These are phyloP conservation scores for Abramis brama DNA, from an alignment of 2,113 vertebrate species.

Conservation along the genomic window DNA sequence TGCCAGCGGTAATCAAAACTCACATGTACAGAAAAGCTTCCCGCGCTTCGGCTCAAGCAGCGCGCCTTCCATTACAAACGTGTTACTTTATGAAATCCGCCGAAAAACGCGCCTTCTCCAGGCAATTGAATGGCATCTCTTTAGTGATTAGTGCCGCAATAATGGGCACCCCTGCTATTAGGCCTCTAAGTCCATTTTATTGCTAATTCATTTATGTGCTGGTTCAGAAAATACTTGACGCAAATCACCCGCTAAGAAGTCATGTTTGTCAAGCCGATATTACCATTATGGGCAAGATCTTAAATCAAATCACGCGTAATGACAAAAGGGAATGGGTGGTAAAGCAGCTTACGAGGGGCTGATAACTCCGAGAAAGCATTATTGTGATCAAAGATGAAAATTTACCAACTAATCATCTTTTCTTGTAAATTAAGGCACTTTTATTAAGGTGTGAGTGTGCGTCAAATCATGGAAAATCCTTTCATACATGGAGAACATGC, in stretches of 20 bases:
- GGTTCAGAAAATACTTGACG: conserved; percentile 94
- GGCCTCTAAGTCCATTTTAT: conserved; percentile 95
- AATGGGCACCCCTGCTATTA: conserved; percentile 96
- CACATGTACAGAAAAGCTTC: conserved; percentile 94
- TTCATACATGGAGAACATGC: background rate
- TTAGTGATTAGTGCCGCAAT: conserved; percentile 98
- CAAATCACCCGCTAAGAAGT: conserved; percentile 96
- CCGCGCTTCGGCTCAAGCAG: conserved; percentile 94
- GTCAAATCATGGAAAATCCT: background rate
- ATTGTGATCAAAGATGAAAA: conserved; percentile 73
- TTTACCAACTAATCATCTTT: conserved; percentile 76
- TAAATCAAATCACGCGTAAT: conserved; percentile 87
- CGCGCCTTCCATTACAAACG: conserved; percentile 98
- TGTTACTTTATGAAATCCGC: conserved; percentile 95
- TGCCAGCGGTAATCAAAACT: conserved; percentile 99
- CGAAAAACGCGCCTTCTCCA: conserved; percentile 98
- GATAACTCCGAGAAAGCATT: conserved; percentile 72
- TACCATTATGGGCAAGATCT: conserved; percentile 91
- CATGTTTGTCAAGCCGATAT: conserved; percentile 94
- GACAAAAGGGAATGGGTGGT: conserved; percentile 73
- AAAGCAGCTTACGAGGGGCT: conserved; percentile 72
- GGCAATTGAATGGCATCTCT: conserved; percentile 99
- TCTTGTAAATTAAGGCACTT: conserved; percentile 72
- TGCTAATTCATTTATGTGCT: conserved; percentile 99
- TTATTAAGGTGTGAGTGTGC: background rate